These are phyloP conservation scores for Xanthorhoe spadicearia DNA, from an alignment of 2,888 invertebrate genomes.

Conservation along the genomic window DNA sequence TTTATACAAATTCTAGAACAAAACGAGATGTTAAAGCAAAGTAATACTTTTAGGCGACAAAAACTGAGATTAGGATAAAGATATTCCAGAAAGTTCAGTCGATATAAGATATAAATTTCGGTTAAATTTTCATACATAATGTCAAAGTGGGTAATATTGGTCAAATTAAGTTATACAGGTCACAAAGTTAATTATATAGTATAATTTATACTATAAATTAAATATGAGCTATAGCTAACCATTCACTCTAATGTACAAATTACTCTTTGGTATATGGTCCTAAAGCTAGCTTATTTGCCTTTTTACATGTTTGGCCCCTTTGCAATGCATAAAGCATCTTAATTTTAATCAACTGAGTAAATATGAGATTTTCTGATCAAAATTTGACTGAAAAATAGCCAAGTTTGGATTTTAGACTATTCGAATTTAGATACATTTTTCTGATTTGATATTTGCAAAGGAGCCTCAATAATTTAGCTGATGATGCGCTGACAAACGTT, in stretches of 20 bases:
- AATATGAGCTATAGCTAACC: conserved; percentile 71
- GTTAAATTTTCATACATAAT: conserved; percentile 35
- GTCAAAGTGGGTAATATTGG: conserved; percentile 38
- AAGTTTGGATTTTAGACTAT: no score
- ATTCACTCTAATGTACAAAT: conserved; percentile 79
- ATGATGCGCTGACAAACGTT: conserved; percentile 13
- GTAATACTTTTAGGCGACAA: conserved; percentile 53
- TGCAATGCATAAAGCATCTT: conserved; percentile 48
- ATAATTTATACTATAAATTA: conserved; percentile 79
- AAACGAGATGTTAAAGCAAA: conserved; percentile 70
- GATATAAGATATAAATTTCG: conserved; percentile 41
- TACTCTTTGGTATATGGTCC: conserved; percentile 83
- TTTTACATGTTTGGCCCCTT: conserved; percentile 73
- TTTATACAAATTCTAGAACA: conserved; percentile 71
- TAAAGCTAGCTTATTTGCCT: conserved; percentile 78
- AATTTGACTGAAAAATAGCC: neutral
- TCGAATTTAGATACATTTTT: neutral
- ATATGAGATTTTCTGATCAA: neutral
- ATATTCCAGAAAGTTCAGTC: conserved; percentile 46
- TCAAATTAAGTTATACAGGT: conserved; percentile 46
- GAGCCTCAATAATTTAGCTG: conserved; percentile 23
- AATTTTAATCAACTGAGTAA: neutral
- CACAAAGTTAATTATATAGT: conserved; percentile 74
- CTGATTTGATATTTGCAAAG: conserved; percentile 30
- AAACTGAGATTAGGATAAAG: conserved; percentile 44